Percentiles rank a stretch among this genome's conserved stretches.
Evolutionary conservation across 1,140 invertebrate genomes (phyloP).

Genomic region (Procambarus clarkii): DNA sequence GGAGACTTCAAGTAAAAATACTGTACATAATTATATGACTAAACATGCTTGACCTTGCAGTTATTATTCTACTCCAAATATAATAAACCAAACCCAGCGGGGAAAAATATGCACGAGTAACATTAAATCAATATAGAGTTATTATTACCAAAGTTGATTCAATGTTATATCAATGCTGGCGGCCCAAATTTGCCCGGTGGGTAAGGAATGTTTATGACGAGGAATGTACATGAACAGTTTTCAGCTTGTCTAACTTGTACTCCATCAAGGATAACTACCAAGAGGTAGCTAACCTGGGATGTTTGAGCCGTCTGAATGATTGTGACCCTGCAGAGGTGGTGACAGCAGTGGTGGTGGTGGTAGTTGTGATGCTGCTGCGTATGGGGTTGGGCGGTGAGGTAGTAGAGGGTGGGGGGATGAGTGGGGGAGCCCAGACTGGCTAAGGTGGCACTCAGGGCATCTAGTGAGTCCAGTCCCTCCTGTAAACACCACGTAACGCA

Average conservation of each 20-base stretch:
- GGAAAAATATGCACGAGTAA: no score
- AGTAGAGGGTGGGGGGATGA: constrained; percentile 58
- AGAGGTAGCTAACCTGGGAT: constrained; percentile 64
- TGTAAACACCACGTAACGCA: constrained; percentile 62
- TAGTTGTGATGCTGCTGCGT: constrained; percentile 26
- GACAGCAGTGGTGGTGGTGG: constrained; percentile 64
- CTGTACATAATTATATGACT: background rate
- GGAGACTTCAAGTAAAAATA: background rate
- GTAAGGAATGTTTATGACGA: background rate
- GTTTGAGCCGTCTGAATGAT: constrained; percentile 62
- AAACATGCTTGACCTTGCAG: background rate
- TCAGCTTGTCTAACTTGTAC: constrained; percentile 29
- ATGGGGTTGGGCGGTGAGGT: constrained; percentile 48
- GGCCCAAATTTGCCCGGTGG: no score
- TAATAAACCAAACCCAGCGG: no score
- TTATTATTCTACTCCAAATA: background rate
- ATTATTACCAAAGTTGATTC: no score
- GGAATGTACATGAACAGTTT: background rate
- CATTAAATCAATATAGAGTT: no score
- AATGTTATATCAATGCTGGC: no score
- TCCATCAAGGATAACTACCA: constrained; percentile 49
- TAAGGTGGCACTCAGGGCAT: constrained; percentile 64
- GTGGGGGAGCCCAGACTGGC: constrained; percentile 65
- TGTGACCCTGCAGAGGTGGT: constrained; percentile 63
- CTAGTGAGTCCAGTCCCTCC: constrained; percentile 65